These are phyloP conservation scores for Syrrhaptes paradoxus DNA, from an alignment of 2,113 vertebrate species.

Conservation along the genomic window DNA sequence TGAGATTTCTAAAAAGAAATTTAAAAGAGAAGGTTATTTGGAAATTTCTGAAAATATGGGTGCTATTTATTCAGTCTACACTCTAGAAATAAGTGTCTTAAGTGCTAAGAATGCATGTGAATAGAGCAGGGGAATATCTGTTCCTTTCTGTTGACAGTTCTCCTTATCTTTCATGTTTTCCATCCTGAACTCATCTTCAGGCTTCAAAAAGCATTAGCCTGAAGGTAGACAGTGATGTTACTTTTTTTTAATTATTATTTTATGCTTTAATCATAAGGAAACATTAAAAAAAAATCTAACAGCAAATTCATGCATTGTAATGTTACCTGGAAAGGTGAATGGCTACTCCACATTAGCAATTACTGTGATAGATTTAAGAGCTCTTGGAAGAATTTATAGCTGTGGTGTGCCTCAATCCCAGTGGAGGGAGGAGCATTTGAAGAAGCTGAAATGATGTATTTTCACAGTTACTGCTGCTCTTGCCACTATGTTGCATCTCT, in stretches of 20 bases:
- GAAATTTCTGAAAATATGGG: neutral
- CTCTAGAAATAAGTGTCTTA: neutral
- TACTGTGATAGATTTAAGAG: slow-evolving; percentile 52
- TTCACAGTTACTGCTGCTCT: neutral
- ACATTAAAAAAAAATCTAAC: neutral
- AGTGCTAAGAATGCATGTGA: neutral
- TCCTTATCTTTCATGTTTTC: neutral
- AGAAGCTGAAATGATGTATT: slow-evolving; percentile 11
- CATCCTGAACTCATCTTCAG: neutral
- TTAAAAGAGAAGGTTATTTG: neutral
- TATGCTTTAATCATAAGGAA: slow-evolving; percentile 6
- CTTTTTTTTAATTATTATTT: neutral
- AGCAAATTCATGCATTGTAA: neutral
- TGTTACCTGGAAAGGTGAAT: neutral
- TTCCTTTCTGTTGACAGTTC: neutral
- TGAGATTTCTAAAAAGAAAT: neutral
- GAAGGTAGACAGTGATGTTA: neutral
- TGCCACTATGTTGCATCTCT: neutral
- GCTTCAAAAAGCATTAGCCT: neutral
- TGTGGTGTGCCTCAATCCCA: neutral
- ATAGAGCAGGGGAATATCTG: neutral
- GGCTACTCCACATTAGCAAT: neutral
- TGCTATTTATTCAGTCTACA: neutral
- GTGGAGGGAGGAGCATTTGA: neutral
- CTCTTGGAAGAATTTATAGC: slow-evolving; percentile 60